Evolutionary conservation across 1,140 invertebrate species (phyloP).

Genomic region (Arion vulgaris): DNA sequence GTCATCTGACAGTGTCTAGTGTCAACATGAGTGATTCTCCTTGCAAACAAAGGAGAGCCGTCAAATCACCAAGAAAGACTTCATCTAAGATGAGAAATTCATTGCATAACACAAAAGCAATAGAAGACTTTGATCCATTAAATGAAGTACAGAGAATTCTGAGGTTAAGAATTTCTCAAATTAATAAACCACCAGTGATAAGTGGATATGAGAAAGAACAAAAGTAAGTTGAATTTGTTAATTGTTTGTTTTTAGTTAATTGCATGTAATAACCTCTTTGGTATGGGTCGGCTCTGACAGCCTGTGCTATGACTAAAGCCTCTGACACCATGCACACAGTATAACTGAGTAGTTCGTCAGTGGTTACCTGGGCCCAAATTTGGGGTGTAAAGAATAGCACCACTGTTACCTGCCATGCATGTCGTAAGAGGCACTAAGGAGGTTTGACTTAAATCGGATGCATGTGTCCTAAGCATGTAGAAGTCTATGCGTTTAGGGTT

Average conservation of each 20-base stretch:
- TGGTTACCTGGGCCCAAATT: no score
- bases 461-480: no score
- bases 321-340: no score
- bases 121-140: not conserved
- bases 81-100: not conserved
- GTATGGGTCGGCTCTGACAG: no score
- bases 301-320: no score
- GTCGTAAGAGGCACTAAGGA: no score
- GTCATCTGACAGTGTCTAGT: not conserved
- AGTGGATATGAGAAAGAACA: constrained; percentile 17
- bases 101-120: not conserved
- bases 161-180: constrained; percentile 18
- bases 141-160: constrained; percentile 24
- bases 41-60: not conserved
- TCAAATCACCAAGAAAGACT: not conserved
- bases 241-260: not conserved
- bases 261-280: no score
- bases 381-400: no score
- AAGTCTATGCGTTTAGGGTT: no score
- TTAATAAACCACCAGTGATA: not conserved
- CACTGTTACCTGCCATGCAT: no score
- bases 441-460: no score
- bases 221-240: not conserved
- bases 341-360: no score
- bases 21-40: not conserved